These are phyloP conservation scores for Eulithis testata DNA, from an alignment of 2,888 invertebrate genomes.

Conservation along the genomic window DNA sequence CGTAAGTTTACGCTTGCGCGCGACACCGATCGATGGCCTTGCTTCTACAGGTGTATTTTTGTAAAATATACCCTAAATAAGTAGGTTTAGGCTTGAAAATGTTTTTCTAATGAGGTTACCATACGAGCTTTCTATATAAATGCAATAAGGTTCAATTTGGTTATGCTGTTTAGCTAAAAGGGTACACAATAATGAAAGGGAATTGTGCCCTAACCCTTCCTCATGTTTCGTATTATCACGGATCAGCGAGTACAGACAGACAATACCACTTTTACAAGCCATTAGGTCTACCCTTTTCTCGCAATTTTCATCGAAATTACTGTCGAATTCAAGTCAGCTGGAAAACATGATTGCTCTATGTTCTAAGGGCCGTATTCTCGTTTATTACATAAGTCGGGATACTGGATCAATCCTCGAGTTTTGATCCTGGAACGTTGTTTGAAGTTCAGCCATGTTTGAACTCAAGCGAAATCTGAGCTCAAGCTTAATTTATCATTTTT, in stretches of 20 bases:
- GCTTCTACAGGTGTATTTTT: slow-evolving; percentile 44
- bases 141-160: slow-evolving; percentile 55
- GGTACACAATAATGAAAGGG: slow-evolving; percentile 12
- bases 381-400: no score
- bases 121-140: slow-evolving; percentile 42
- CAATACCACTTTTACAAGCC: slow-evolving; percentile 1
- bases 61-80: slow-evolving; percentile 24
- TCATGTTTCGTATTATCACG: slow-evolving; percentile 36
- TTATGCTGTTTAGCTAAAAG: slow-evolving; percentile 33
- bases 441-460: no score
- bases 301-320: not conserved
- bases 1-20: slow-evolving; percentile 74
- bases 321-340: not conserved
- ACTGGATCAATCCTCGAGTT: no score
- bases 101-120: slow-evolving; percentile 22
- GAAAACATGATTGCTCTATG: no score
- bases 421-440: no score
- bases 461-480: no score
- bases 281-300: not conserved
- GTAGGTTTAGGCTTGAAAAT: slow-evolving; percentile 19
- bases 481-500: no score
- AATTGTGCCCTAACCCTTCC: slow-evolving; percentile 23
- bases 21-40: slow-evolving; percentile 65
- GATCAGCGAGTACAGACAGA: slow-evolving; percentile 30
- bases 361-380: no score